A percentile compares a stretch with the other conserved stretches of the same genome.
phyloP scores from a whole-genome alignment of 1,140 invertebrate genomes.

The Ooceraea biroi region DNA sequence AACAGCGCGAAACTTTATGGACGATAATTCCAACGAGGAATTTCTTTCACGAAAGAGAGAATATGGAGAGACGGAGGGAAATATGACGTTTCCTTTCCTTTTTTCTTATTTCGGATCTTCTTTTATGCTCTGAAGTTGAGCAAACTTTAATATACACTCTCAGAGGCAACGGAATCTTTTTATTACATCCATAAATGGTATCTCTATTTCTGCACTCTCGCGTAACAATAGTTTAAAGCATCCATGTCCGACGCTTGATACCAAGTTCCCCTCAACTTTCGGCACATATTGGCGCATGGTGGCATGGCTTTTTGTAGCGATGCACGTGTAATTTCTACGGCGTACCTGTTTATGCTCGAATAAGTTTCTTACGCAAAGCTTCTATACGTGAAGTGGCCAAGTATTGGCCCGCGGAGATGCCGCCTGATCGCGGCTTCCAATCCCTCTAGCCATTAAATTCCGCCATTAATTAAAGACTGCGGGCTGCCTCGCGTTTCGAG shows the following conservation, averaged over 20 bases:
- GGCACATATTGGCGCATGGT: background rate
- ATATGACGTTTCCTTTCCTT: background rate
- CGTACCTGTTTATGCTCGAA: background rate
- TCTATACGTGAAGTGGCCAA: background rate
- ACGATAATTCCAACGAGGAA: constrained; percentile 12
- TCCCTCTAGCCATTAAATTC: background rate
- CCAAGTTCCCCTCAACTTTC: background rate
- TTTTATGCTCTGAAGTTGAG: constrained; percentile 23
- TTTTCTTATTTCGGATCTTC: constrained; percentile 18
- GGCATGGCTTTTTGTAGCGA: background rate
- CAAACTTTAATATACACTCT: constrained; percentile 20
- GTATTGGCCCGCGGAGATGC: background rate
- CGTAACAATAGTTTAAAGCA: constrained; percentile 3
- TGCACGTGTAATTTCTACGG: background rate
- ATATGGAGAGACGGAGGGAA: constrained; percentile 11
- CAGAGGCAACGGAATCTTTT: background rate
- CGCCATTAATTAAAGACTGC: constrained; percentile 36
- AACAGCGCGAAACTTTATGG: constrained; percentile 36
- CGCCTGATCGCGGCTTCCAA: background rate
- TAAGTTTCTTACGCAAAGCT: constrained; percentile 33
- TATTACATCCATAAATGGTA: constrained; percentile 20
- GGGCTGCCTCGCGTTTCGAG: constrained; percentile 25
- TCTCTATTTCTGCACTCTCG: background rate
- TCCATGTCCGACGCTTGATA: background rate
- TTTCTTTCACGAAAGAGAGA: constrained; percentile 36